phyloP scores from a whole-genome alignment of 2,113 vertebrate genomes.

The Tragelaphus imberbis region DNA sequence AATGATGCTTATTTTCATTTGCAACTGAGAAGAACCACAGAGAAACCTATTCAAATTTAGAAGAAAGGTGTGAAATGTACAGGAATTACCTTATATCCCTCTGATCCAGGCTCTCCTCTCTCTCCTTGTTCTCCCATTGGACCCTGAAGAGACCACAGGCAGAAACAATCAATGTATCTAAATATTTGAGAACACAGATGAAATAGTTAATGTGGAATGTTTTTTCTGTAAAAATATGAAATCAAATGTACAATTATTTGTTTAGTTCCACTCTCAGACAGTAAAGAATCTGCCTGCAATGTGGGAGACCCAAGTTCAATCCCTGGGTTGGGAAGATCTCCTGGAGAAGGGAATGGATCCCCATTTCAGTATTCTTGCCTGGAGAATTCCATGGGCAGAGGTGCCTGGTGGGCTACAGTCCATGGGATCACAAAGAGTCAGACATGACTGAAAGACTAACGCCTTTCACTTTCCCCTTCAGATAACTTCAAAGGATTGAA shows the following conservation, averaged over 20 bases:
- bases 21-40: neutral
- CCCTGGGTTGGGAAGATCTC: neutral
- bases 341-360: neutral
- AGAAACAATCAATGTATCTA: slow-evolving; percentile 40
- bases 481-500: slow-evolving; percentile 52
- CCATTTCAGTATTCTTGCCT: neutral
- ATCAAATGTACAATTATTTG: neutral
- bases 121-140: slow-evolving; percentile 88
- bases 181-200: neutral
- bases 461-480: neutral
- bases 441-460: neutral
- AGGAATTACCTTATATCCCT: slow-evolving; percentile 90
- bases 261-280: neutral
- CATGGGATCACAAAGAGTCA: neutral
- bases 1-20: neutral
- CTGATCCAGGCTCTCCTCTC: slow-evolving; percentile 89
- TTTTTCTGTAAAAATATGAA: slow-evolving; percentile 29
- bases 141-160: slow-evolving; percentile 83
- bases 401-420: neutral
- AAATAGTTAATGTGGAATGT: neutral
- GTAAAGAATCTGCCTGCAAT: neutral
- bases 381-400: neutral
- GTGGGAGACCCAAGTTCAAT: neutral
- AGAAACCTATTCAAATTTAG: neutral
- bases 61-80: neutral